Base-by-base conservation (phyloP, 37 sponge, comb jelly and placozoan species). In the Chondrosia reniformis region DNA sequence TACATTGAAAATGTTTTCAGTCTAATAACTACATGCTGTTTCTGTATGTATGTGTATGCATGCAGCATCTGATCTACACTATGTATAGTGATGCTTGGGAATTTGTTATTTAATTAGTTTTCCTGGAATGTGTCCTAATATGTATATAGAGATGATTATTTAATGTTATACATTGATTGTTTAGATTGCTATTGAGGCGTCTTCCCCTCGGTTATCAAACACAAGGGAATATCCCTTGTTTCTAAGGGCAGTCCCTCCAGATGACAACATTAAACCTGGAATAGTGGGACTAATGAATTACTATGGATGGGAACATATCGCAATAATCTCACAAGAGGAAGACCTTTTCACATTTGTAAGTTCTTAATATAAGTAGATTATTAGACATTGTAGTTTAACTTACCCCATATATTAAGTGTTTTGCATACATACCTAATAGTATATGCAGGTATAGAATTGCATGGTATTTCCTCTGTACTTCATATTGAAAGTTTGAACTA, bases 171-270 rank as follows among this genome's bases (percentile, higher is more conserved):
- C n/a, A n/a, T n/a, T n/a, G n/a, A n/a, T n/a, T n/a, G n/a, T n/a
- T n/a, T n/a, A 84, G 84, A 76, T 84, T 27, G 66, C 81, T 0
- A 39, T 79, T 21, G 31, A 74, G 0, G 80, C 89, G 4, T 74
- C 74, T 22, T 73, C 84, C 55, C 89, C 88, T n/a, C 63, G 67
- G 13, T 76, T 87, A 4, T 74, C 79, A 21, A 46, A 65, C 44
- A 63, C 3, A 37, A 45, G 41, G 0, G 41, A 44, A 0, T 87
- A 44, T 39, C 77, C 63, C 25, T 63, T 55, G 0, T 82, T 81
- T 73, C 55, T 87, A 8, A 31, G 56, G 8, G 58, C 54, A 21
- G 57, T 76, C 28, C 39, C 76, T 55, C 54, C 55, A 32, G 56
- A 76, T 54, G n/a, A 31, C 13, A 76, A 36, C 19, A 54, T 34